Conservation (phyloP, 64 coral and sea anemone genomes). For the Actinia tenebrosa region DNA sequence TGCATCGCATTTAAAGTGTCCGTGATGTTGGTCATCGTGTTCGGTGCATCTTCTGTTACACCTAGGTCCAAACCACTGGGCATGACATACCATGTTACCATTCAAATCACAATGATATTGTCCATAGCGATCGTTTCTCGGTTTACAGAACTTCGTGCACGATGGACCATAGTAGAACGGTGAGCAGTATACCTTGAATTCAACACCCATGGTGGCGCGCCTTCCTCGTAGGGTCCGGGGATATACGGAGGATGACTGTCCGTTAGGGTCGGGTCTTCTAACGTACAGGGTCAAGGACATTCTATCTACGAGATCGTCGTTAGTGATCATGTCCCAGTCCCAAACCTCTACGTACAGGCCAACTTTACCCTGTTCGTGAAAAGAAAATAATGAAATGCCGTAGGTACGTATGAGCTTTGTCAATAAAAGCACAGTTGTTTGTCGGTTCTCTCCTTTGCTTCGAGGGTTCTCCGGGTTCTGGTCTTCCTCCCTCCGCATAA, state of each 20-base stretch:
- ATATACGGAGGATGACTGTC: not conserved
- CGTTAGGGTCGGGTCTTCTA: slow-evolving; percentile 8
- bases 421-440: not conserved
- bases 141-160: slow-evolving; percentile 51
- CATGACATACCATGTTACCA: slow-evolving; percentile 47
- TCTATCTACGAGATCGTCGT: slow-evolving; percentile 55
- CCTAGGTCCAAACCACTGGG: slow-evolving; percentile 19
- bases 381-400: not conserved
- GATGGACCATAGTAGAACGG: slow-evolving; percentile 29
- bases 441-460: not conserved
- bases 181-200: slow-evolving; percentile 34
- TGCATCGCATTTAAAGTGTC: slow-evolving; percentile 37
- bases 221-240: not conserved
- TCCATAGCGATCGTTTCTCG: not conserved
- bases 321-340: slow-evolving; percentile 45
- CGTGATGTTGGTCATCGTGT: slow-evolving; percentile 13
- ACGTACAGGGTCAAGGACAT: slow-evolving; percentile 20
- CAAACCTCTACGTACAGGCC: slow-evolving; percentile 55
- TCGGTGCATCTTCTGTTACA: slow-evolving; percentile 24
- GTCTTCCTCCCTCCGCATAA: no score
- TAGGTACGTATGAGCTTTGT: no score
- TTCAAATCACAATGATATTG: slow-evolving; percentile 43
- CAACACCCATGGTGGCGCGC: not conserved
- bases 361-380: slow-evolving; percentile 44
- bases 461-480: no score